These are phyloP conservation scores for Aulostomus chinensis DNA, from an alignment of 2,797 vertebrate species.

Conservation along the genomic window DNA sequence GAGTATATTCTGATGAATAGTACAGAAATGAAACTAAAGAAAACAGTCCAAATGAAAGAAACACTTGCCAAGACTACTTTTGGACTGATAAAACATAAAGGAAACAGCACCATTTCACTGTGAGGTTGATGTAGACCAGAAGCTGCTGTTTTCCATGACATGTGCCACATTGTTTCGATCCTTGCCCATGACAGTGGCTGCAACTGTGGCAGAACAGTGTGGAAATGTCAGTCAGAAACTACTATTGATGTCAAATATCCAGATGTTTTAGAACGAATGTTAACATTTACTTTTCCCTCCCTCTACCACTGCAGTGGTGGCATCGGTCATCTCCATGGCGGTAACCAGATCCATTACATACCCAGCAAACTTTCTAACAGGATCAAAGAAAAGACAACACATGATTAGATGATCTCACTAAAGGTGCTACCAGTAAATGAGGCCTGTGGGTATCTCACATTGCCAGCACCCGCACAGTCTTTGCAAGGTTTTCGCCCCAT, in stretches of 20 bases:
- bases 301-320: constrained; percentile 72
- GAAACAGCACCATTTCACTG: constrained; percentile 73
- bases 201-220: constrained; percentile 64
- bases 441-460: constrained; percentile 63
- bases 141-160: constrained; percentile 79
- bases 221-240: not conserved
- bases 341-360: constrained; percentile 77
- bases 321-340: constrained; percentile 64
- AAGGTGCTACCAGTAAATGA: not conserved
- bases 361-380: constrained; percentile 79
- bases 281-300: constrained; percentile 72
- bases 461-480: constrained; percentile 76
- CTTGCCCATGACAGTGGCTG: constrained; percentile 65
- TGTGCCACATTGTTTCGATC: constrained; percentile 53
- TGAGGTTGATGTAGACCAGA: constrained; percentile 79
- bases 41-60: too few species aligned
- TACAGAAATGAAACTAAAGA: constrained; percentile 1
- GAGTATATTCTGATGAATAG: too few species aligned
- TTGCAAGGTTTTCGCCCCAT: constrained; percentile 73
- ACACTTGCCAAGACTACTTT: too few species aligned
- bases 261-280: not conserved
- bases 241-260: not conserved
- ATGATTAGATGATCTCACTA: not conserved
- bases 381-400: not conserved
- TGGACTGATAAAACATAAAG: not conserved